A percentile compares a stretch with the other conserved stretches of the same genome.
phyloP scores from a whole-genome alignment of 2,888 invertebrate species.

The Caenorhabditis imperialis region DNA sequence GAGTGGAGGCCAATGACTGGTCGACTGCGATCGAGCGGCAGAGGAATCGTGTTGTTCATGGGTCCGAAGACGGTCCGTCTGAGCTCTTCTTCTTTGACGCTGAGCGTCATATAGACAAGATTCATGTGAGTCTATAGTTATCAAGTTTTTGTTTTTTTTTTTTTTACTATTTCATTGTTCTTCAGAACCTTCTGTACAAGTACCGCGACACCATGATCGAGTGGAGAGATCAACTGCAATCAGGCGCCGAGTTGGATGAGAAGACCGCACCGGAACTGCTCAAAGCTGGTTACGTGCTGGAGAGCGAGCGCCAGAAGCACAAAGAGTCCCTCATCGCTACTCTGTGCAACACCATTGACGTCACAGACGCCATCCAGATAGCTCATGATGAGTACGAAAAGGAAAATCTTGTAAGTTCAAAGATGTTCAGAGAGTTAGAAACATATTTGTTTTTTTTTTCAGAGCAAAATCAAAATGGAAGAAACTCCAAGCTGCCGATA shows the following conservation, averaged over 20 bases:
- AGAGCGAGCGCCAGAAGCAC: constrained; percentile 44
- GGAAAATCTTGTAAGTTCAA: constrained; percentile 38
- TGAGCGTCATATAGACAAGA: constrained; percentile 58
- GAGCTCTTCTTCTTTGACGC: constrained; percentile 50
- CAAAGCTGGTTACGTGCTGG: constrained; percentile 37
- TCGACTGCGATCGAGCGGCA: constrained; percentile 60
- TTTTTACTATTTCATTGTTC: not conserved
- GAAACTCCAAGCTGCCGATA: constrained; percentile 24
- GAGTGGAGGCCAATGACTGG: constrained; percentile 74
- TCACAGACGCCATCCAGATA: constrained; percentile 56
- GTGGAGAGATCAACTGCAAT: constrained; percentile 64
- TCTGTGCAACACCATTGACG: constrained; percentile 46
- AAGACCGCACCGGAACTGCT: constrained; percentile 49
- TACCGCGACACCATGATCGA: constrained; percentile 68
- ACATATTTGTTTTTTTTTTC: constrained; percentile 15
- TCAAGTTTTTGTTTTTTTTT: not conserved
- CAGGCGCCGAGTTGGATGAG: constrained; percentile 31
- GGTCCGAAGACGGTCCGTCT: constrained; percentile 32
- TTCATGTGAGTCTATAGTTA: constrained; percentile 48
- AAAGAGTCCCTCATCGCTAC: constrained; percentile 55
- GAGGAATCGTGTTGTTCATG: constrained; percentile 39
- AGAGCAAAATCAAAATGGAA: constrained; percentile 37
- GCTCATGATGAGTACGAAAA: constrained; percentile 53
- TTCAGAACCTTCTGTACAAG: constrained; percentile 57
- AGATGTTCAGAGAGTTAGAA: constrained; percentile 1